Conservation (phyloP, 1,140 invertebrate species). For the Copidosoma floridanum region DNA sequence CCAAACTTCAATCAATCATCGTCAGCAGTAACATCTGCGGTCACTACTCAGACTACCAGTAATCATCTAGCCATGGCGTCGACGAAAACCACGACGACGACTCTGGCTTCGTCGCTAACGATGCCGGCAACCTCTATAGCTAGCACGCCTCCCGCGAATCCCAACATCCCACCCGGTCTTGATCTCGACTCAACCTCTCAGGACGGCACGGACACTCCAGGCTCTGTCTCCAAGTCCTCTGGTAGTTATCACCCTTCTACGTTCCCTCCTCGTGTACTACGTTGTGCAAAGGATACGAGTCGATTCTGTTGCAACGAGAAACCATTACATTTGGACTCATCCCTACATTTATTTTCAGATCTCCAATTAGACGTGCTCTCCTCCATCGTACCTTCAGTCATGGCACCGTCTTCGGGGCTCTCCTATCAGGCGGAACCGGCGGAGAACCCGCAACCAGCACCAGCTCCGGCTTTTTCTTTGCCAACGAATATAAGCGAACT, state of each 20-base stretch:
- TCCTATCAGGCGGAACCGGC: conserved; percentile 56
- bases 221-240: too few relatives aligned
- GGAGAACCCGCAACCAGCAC: conserved; percentile 41
- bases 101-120: not conserved
- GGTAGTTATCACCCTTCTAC: too few relatives aligned
- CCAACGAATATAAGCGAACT: conserved; percentile 75
- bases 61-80: too few relatives aligned
- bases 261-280: too few relatives aligned
- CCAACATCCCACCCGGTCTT: not conserved
- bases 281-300: too few relatives aligned
- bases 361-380: conserved; percentile 63
- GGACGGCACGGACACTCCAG: conserved; percentile 44
- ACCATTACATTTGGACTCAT: too few relatives aligned
- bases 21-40: not conserved
- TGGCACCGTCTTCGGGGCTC: conserved; percentile 59
- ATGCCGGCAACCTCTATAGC: not conserved
- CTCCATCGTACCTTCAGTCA: conserved; percentile 63
- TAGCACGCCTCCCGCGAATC: not conserved
- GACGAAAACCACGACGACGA: too few relatives aligned
- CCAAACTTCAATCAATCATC: too few relatives aligned
- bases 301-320: too few relatives aligned
- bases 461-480: conserved; percentile 26
- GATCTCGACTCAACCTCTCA: conserved; percentile 47
- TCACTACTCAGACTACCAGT: too few relatives aligned
- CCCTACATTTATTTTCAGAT: conserved; percentile 32